These are phyloP conservation scores for Barnardius zonarius DNA, from an alignment of 2,113 vertebrate genomes.

Conservation along the genomic window DNA sequence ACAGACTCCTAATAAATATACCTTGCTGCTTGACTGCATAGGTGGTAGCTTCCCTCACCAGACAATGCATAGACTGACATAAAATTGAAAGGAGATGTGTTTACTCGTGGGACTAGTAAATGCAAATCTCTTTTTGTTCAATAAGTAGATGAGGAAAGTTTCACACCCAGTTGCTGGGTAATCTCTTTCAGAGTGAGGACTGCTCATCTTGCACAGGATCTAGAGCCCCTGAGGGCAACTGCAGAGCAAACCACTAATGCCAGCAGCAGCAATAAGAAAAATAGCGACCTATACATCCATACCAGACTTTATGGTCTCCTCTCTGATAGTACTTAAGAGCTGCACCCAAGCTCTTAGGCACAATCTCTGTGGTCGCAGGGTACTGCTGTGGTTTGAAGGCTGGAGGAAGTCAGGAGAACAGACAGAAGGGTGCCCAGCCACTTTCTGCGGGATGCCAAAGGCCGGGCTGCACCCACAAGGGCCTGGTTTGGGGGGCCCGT, in stretches of 20 bases:
- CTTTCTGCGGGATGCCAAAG: neutral
- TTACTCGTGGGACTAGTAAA: neutral
- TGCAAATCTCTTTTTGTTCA: neutral
- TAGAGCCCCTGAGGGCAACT: neutral
- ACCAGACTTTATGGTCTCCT: accelerated
- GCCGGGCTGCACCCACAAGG: accelerated
- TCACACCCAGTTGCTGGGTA: neutral
- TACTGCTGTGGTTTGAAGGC: accelerated
- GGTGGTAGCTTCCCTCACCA: neutral
- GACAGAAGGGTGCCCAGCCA: neutral
- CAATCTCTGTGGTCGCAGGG: accelerated
- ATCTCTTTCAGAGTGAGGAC: neutral
- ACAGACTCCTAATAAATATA: neutral
- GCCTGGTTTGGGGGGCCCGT: accelerated
- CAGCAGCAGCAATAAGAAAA: neutral
- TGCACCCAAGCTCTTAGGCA: accelerated
- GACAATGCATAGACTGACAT: neutral
- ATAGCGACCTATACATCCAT: neutral
- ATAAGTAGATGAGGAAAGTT: neutral
- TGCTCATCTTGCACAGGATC: neutral
- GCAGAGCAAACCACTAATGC: neutral
- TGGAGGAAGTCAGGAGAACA: accelerated
- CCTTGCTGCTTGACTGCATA: neutral
- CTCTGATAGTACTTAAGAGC: accelerated
- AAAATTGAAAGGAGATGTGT: neutral